Base-by-base conservation (phyloP, 1,140 invertebrate genomes). In the Pogonognathellus flavescens region DNA sequence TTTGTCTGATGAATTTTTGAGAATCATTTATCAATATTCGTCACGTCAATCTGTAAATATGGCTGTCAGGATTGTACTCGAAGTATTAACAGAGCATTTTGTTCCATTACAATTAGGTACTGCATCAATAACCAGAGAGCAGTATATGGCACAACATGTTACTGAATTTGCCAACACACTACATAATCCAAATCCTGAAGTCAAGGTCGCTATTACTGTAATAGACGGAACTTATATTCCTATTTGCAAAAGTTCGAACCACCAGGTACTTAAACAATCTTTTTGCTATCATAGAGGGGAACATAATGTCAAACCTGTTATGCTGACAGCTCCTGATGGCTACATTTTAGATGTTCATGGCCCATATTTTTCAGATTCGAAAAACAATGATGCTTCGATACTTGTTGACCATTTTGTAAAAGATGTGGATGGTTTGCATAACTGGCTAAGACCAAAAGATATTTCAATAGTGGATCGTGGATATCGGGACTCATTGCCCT, bases 371-470 rank as follows among this genome's bases (percentile, higher is more conserved):
- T 83, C 84, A 22, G 84, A 88, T 52, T 11, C 59, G 16, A 72
- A 66, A 20, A 86, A 88, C 50, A 88, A 88, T 72, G 85, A 88
- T 82, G 87, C 88, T 14, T 14, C 60, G n/a, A 1, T 81, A 86
- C 14, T 50, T 87, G 0, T 14, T 62, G 70, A 84, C 72, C 57
- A 87, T 59, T 85, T 88, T n/a, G 22, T 83, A 80, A 55, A 55
- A n/a, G 84, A 88, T 41, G 18, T 6, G 18, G 18, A 81, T 62
- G 59, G 52, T 5, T 50, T 89, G 55, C 81, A 53, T n/a, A 31
- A 72, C 20, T 87, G 85, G 82, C 82, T 89, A 4, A 53, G 13
- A 49, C 66, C 22, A 49, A 22, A 76, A 50, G 84, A 84, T 55
- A 62, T 81, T 14, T 18, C 84, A n/a, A 59, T 88, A 20, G 81